phyloP scores from a whole-genome alignment of 2,113 vertebrate species.

The Seriola quinqueradiata region DNA sequence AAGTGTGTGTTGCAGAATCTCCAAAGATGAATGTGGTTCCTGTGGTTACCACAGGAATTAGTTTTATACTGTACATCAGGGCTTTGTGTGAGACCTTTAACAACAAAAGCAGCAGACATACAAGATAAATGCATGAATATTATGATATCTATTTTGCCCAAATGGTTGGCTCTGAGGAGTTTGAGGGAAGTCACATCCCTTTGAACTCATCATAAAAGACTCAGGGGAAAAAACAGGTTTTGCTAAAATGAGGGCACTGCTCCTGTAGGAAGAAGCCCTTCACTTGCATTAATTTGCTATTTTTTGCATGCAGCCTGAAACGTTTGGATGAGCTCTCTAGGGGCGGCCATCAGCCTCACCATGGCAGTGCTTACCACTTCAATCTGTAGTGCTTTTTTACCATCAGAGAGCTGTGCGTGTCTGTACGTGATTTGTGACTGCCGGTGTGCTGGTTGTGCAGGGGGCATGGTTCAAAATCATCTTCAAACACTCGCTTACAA shows the following conservation, averaged over 20 bases:
- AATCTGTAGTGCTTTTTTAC: conserved; percentile 83
- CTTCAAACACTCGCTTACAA: conserved; percentile 69
- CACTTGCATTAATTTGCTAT: conserved; percentile 87
- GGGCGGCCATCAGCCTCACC: conserved; percentile 69
- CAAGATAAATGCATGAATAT: conserved; percentile 39
- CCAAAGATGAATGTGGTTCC: not conserved
- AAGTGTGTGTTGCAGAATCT: not conserved
- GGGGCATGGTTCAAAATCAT: conserved; percentile 72
- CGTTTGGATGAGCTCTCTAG: conserved; percentile 84
- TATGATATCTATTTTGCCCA: conserved; percentile 45
- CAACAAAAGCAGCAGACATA: conserved; percentile 18
- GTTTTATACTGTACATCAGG: conserved; percentile 12
- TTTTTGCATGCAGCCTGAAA: conserved; percentile 85
- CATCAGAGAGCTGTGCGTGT: conserved; percentile 59
- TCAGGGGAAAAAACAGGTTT: conserved; percentile 60
- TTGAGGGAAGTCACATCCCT: conserved; percentile 59
- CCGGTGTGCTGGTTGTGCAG: conserved; percentile 48
- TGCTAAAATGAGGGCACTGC: conserved; percentile 77
- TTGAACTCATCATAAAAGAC: conserved; percentile 73
- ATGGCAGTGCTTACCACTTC: conserved; percentile 80
- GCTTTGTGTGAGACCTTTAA: conserved; percentile 7
- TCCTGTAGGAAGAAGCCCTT: conserved; percentile 81
- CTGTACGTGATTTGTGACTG: conserved; percentile 50
- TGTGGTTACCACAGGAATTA: not conserved
- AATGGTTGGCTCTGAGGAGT: conserved; percentile 39